Percentiles rank a stretch among this genome's conserved stretches.
Conservation (phyloP, 2,113 vertebrate species). For the Semicossyphus pulcher region DNA sequence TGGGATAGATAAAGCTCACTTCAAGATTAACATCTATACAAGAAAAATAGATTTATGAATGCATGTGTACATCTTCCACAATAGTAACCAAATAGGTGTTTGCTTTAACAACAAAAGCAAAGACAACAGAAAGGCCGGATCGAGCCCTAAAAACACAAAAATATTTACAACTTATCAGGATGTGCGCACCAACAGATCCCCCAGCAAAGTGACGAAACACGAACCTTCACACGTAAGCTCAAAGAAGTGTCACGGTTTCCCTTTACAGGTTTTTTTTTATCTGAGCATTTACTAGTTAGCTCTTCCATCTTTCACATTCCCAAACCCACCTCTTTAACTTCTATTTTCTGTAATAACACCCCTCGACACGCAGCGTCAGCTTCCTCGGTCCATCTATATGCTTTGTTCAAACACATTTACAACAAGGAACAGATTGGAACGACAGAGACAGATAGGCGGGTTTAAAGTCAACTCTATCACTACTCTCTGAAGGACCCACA, state of each 20-base stretch:
- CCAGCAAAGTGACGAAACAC: slow-evolving; percentile 32
- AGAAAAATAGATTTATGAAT: slow-evolving; percentile 47
- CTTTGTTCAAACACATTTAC: slow-evolving; percentile 41
- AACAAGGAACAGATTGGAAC: slow-evolving; percentile 24
- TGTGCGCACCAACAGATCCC: slow-evolving; percentile 25
- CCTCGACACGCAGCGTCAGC: slow-evolving; percentile 3
- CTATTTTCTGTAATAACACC: neutral
- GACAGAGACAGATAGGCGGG: slow-evolving; percentile 3
- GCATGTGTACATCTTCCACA: slow-evolving; percentile 40
- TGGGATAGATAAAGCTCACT: slow-evolving; percentile 59
- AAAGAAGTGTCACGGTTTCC: slow-evolving; percentile 7
- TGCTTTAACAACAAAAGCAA: slow-evolving; percentile 28
- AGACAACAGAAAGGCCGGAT: slow-evolving; percentile 38
- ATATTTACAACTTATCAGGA: slow-evolving; percentile 74
- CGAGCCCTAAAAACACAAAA: slow-evolving; percentile 38
- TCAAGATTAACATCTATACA: slow-evolving; percentile 55
- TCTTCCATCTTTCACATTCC: slow-evolving; percentile 10
- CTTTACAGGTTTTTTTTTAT: slow-evolving; percentile 37
- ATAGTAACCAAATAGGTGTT: slow-evolving; percentile 38
- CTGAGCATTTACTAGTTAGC: neutral
- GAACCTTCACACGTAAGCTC: slow-evolving; percentile 45
- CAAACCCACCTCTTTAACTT: slow-evolving; percentile 6
- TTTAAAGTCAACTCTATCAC: slow-evolving; percentile 12
- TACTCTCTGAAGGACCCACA: slow-evolving; percentile 27
- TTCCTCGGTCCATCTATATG: slow-evolving; percentile 11